Evolutionary conservation across 2,113 vertebrate genomes (phyloP).

Genomic region (Elaphurus davidianus): DNA sequence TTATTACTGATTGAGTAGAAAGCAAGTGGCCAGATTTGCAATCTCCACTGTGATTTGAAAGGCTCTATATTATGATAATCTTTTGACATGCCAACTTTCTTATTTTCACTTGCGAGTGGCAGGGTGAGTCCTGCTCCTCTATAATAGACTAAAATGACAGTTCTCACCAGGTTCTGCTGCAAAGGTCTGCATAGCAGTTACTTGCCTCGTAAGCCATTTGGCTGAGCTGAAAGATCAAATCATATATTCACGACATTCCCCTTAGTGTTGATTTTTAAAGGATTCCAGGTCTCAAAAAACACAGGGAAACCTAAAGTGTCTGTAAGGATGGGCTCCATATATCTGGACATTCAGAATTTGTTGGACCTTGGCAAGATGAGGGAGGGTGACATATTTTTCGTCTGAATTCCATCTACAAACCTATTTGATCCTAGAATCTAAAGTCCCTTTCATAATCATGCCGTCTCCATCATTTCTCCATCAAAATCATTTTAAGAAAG

Average conservation of each 20-base stretch:
- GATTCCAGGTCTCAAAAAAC: not conserved
- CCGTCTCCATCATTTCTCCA: not conserved
- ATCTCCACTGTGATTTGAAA: slow-evolving; percentile 45
- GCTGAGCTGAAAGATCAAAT: not conserved
- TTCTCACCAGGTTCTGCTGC: slow-evolving; percentile 17
- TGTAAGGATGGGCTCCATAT: not conserved
- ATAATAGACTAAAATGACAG: not conserved
- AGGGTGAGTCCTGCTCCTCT: not conserved
- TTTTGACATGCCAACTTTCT: slow-evolving; percentile 52
- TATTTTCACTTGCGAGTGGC: not conserved
- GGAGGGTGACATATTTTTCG: not conserved
- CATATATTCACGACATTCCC: not conserved
- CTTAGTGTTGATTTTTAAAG: slow-evolving; percentile 7
- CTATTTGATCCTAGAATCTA: not conserved
- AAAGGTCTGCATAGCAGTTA: not conserved
- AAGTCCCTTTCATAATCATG: not conserved
- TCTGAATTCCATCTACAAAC: not conserved
- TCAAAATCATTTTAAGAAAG: not conserved
- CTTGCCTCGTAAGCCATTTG: not conserved
- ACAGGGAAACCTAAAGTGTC: not conserved
- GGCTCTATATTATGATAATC: slow-evolving; percentile 34
- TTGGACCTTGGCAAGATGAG: not conserved
- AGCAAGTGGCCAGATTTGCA: not conserved
- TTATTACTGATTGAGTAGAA: slow-evolving; percentile 49
- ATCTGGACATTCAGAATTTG: not conserved